Conservation (phyloP, 1,140 invertebrate species). For the Saccostrea cuccullata region DNA sequence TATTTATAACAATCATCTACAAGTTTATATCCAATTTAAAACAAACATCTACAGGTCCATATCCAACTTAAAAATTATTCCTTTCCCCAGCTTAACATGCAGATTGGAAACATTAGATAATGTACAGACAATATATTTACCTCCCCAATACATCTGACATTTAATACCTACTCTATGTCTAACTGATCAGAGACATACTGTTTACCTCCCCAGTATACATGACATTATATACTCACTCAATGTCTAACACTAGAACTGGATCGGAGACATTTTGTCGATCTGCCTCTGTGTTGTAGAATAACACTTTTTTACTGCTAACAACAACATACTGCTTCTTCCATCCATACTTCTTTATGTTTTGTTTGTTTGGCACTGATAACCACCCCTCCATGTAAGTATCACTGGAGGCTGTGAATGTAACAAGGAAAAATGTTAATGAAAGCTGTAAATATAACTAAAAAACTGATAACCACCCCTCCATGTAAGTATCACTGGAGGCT, state of each 20-base stretch:
- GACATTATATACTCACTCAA: constrained; percentile 84
- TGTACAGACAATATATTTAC: constrained; percentile 82
- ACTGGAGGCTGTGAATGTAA: constrained; percentile 54
- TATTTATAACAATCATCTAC: not conserved
- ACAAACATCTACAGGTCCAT: constrained; percentile 87
- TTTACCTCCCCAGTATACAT: constrained; percentile 40
- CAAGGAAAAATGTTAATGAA: not conserved
- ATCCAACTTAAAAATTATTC: too few relatives aligned
- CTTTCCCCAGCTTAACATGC: too few relatives aligned
- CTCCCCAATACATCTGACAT: not conserved
- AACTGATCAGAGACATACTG: constrained; percentile 93
- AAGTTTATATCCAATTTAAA: constrained; percentile 73
- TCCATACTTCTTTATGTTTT: constrained; percentile 95
- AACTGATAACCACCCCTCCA: constrained; percentile 94
- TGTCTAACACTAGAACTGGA: constrained; percentile 95
- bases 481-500: not conserved
- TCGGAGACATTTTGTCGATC: constrained; percentile 94
- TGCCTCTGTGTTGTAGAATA: constrained; percentile 97
- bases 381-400: constrained; percentile 95
- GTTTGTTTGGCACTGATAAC: constrained; percentile 96
- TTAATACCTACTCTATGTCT: constrained; percentile 89
- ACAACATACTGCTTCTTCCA: constrained; percentile 99
- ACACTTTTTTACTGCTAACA: constrained; percentile 96
- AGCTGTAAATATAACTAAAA: too few relatives aligned
- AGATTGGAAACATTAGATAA: constrained; percentile 87